A percentile compares a stretch with the other conserved stretches of the same genome.
Conservation (phyloP, 53 echinoderm and acorn worm genomes). For the Zoroaster sp. region DNA sequence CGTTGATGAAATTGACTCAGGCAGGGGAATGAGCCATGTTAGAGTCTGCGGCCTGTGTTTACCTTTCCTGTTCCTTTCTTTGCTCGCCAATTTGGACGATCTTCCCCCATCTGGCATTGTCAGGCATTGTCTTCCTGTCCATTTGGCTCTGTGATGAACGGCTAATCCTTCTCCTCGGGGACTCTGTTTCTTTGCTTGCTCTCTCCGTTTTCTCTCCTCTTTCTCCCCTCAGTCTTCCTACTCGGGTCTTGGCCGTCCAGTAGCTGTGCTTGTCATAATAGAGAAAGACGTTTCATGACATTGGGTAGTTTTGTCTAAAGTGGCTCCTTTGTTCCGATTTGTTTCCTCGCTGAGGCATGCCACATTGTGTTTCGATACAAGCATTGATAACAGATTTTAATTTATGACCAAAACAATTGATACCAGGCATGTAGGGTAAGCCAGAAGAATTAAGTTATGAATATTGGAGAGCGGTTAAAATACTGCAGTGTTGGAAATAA, state of each 20-base stretch:
- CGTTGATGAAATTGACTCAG: conserved; percentile 60
- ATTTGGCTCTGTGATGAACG: conserved; percentile 35
- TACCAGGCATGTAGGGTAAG: conserved; percentile 23
- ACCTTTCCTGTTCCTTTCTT: conserved; percentile 46
- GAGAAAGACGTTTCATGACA: neutral
- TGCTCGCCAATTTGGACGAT: conserved; percentile 59
- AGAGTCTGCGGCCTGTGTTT: conserved; percentile 37
- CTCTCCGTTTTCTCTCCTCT: neutral
- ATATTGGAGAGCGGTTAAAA: conserved; percentile 13
- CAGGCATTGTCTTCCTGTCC: conserved; percentile 42
- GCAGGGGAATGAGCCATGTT: conserved; percentile 32
- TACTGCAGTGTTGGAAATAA: neutral
- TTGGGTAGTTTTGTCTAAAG: conserved; percentile 38
- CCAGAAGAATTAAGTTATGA: conserved; percentile 30
- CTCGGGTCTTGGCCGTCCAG: neutral
- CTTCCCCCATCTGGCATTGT: conserved; percentile 66
- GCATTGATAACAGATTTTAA: conserved; percentile 15
- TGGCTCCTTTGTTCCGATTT: conserved; percentile 13
- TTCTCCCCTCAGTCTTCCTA: neutral
- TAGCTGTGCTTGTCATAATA: conserved; percentile 24
- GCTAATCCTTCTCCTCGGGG: conserved; percentile 48
- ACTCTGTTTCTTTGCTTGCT: conserved; percentile 32
- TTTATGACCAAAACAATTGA: conserved; percentile 29
- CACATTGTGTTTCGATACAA: neutral
- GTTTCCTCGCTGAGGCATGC: neutral